Base-by-base conservation (phyloP, 2,113 vertebrate species). In the Myodes glareolus region DNA sequence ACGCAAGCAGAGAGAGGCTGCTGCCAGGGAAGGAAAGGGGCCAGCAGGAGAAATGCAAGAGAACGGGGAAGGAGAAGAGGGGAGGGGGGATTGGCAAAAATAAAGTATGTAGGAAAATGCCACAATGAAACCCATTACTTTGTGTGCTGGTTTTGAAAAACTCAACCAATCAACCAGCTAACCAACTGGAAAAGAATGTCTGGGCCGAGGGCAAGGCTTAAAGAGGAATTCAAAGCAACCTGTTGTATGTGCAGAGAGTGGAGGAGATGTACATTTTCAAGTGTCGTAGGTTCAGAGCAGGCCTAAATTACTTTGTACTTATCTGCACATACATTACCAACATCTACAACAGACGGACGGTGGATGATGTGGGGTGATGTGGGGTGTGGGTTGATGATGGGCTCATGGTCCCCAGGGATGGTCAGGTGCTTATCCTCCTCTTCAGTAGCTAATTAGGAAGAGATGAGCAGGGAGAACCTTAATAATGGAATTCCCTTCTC, bases 301-400 rank as follows among this genome's bases (percentile, higher is more conserved):
- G 55, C 33, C n/a, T 55, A 58, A 77, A 36, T 84, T 78, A 33
- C n/a, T 72, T 93, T 89, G 70, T 89, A 75, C 94, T 96, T 92
- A 27, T 5, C 88, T 92, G 50, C 16, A 17, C 9, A 78, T 52
- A 31, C 92, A 81, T 8, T 16, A 75, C 52, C 50, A 81, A 25
- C 14, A 23, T 47, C 65, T 5, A 36, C 1, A 25, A 65, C 55
- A 86, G 52, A 36, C 10, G 50, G 42, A 8, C 23, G 52, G 7
- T 68, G 16, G 72, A 45, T 45, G 45, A 45, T 45, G 45, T 45
- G 45, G 45, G 45, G 5, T 45, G 45, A 47, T 7, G 6, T 5
- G 6, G 7, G 47, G 29, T 45, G 45, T 39, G 55, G 68, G 39
- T 73, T 75, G 50, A 45, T 33, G 36, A 39, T 80, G 42, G 31